A percentile compares a stretch with the other conserved stretches of the same genome.
These are phyloP conservation scores for Penaeus chinensis DNA, from an alignment of 1,140 invertebrate genomes.

Conservation along the genomic window DNA sequence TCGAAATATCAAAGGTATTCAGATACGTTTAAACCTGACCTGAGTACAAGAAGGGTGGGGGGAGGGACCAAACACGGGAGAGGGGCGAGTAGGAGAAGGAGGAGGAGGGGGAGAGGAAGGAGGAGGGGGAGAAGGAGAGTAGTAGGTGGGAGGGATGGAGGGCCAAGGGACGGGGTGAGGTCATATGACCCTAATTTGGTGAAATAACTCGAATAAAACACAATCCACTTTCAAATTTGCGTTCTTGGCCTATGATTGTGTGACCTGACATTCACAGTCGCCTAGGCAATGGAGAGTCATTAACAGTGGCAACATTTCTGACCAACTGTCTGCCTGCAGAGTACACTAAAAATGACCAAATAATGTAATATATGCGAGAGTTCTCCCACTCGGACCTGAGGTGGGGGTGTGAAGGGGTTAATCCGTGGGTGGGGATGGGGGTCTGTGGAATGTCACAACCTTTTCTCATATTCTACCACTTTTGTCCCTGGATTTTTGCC, in stretches of 20 bases:
- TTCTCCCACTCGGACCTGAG: background rate
- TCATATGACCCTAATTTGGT: constrained; percentile 36
- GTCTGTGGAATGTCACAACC: background rate
- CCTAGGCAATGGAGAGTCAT: background rate
- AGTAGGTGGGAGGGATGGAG: constrained; percentile 10
- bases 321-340: no score
- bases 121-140: background rate
- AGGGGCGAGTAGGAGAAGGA: background rate
- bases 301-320: background rate
- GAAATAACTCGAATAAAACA: constrained; percentile 33
- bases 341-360: background rate
- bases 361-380: constrained; percentile 40
- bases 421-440: constrained; percentile 4
- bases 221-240: background rate
- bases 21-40: background rate
- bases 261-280: background rate
- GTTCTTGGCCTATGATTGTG: background rate
- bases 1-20: background rate
- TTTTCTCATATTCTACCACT: no score
- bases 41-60: background rate
- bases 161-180: background rate
- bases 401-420: constrained; percentile 32
- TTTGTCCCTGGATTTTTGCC: no score
- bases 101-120: background rate
- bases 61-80: background rate